Percentiles rank a stretch among this genome's conserved stretches.
Evolutionary conservation across 2,113 vertebrate genomes (phyloP).

Genomic region (Martes martes): DNA sequence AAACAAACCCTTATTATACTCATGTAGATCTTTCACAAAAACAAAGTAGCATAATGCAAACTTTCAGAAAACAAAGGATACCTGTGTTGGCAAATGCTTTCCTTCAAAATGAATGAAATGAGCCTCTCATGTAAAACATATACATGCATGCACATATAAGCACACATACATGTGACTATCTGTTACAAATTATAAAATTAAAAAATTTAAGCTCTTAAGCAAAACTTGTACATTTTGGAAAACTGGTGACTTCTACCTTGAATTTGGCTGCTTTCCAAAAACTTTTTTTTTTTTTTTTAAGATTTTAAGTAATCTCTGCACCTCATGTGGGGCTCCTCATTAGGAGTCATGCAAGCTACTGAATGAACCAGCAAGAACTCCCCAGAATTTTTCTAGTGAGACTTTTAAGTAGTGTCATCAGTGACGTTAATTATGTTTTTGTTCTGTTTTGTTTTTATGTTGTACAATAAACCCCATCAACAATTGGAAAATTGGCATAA

Average conservation of each 20-base stretch:
- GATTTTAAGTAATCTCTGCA: not conserved
- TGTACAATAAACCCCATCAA: not conserved
- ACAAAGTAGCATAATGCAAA: not conserved
- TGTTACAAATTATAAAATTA: not conserved
- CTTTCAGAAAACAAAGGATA: not conserved
- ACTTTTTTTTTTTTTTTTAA: not conserved
- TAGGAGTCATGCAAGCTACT: not conserved
- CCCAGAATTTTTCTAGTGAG: not conserved
- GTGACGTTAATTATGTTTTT: not conserved
- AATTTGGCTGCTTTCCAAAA: not conserved
- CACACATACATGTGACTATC: not conserved
- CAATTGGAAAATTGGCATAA: not conserved
- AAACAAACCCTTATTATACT: not conserved
- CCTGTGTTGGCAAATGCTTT: not conserved
- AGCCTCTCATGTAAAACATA: not conserved
- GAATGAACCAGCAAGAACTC: not conserved
- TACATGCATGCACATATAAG: not conserved
- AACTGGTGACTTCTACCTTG: not conserved
- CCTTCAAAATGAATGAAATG: not conserved
- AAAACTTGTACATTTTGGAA: not conserved
- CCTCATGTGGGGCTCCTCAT: not conserved
- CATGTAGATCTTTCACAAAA: not conserved
- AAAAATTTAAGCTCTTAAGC: not conserved
- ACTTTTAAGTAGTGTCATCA: not conserved
- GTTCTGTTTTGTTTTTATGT: not conserved